Evolutionary conservation across 1,140 invertebrate genomes (phyloP).

Genomic region (Aphelenchoides avenae): DNA sequence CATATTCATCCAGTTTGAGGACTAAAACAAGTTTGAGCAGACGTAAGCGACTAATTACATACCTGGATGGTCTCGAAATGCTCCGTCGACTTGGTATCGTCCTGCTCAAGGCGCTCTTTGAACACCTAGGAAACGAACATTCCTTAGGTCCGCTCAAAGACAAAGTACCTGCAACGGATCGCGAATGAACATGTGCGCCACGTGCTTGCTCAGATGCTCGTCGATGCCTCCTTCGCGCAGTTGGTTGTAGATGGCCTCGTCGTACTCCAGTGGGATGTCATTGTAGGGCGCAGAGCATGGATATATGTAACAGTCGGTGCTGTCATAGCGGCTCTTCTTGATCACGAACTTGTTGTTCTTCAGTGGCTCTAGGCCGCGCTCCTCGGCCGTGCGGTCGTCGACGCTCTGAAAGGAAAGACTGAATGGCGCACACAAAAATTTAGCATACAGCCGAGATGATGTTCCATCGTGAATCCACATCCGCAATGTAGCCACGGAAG

Average conservation of each 20-base stretch:
- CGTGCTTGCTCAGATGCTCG: slow-evolving; percentile 77
- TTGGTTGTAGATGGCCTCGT: slow-evolving; percentile 75
- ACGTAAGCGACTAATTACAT: no score
- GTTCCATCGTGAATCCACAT: slow-evolving; percentile 82
- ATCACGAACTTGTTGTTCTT: slow-evolving; percentile 75
- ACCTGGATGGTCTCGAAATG: slow-evolving; percentile 99
- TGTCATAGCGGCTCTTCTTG: slow-evolving; percentile 92
- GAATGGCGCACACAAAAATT: slow-evolving; percentile 8
- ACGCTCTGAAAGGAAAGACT: slow-evolving; percentile 65
- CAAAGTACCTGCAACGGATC: slow-evolving; percentile 74
- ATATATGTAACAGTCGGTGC: slow-evolving; percentile 93
- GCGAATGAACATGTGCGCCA: slow-evolving; percentile 95
- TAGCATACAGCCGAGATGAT: slow-evolving; percentile 37
- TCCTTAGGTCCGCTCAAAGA: slow-evolving; percentile 6
- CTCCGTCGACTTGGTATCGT: slow-evolving; percentile 87
- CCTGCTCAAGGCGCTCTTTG: slow-evolving; percentile 87
- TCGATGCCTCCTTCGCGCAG: slow-evolving; percentile 71
- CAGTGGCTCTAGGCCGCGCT: slow-evolving; percentile 71
- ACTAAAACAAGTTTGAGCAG: no score
- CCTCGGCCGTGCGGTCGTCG: slow-evolving; percentile 89
- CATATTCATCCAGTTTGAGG: slow-evolving; percentile 99
- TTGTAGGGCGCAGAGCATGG: slow-evolving; percentile 80
- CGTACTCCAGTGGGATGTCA: slow-evolving; percentile 81
- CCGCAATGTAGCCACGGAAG: slow-evolving; percentile 83
- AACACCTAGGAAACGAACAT: slow-evolving; percentile 69